Base-by-base conservation (phyloP, 2,888 invertebrate species). In the Melanostoma mellinum region DNA sequence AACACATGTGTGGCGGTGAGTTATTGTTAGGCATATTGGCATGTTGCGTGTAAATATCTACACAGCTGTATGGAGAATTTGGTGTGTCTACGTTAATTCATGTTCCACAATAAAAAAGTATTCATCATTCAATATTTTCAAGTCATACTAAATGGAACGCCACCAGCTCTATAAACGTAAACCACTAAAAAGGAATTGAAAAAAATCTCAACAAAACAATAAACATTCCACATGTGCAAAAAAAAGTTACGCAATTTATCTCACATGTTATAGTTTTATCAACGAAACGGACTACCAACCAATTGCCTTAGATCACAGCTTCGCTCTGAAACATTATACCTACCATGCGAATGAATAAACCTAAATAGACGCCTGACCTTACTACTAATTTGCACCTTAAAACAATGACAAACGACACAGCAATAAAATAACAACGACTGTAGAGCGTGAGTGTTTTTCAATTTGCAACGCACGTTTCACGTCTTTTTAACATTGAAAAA, bases 401-500 rank as follows among this genome's bases (percentile, higher is more conserved):
- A 76, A 46, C 52, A 40, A 61, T 35, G 55, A 65, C 35, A 35
- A 63, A 55, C 20, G 6, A 35, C 38, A 53, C 20, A 46, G 33
- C 46, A 35, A 69, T 40, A 35, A 73, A 36, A 73, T 35, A 35
- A 36, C 42, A 69, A 40, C 9, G 32, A n/a, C 44, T 32, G 20
- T 20, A 20, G 20, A 53, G 36, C 20, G 46, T 61, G 69, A 71
- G 58, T 20, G 48, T 61, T 76, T 61, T 60, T 80, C 42, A 71
- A 75, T 65, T 76, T 55, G 30, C 75, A 75, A 65, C 53, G 80
- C 76, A 80, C 75, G 65, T 75, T 46, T 65, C 38, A 4, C 65
- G 10, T 46, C 55, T 56, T 35, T 81, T 71, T 72, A 81, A 60
- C 80, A 81, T 81, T 81, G 80, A 81, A 80, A 55, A 20, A 20